Base-by-base conservation (phyloP, 2,888 invertebrate genomes). In the Frankliniella intonsa region DNA sequence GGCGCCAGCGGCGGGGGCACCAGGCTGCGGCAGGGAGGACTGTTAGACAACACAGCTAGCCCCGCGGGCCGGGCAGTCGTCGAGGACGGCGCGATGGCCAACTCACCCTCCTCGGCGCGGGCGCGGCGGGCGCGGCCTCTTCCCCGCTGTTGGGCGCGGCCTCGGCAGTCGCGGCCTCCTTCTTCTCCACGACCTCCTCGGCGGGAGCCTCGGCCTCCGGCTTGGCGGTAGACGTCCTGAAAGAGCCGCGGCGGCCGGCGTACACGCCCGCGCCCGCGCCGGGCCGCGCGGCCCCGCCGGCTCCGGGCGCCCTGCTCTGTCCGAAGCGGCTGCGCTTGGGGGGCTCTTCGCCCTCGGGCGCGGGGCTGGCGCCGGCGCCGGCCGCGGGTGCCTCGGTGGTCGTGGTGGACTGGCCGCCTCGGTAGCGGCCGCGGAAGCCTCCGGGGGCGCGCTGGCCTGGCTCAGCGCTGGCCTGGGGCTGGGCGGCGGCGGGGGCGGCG, bases 261-360 rank as follows among this genome's bases (percentile, higher is more conserved):
- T 82, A 81, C 38, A 85, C 85, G 51, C 50, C 87, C 87, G 80
- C 86, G 87, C 83, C 87, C 87, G 80, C 86, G 87, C 83, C 87
- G 87, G 87, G 87, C 22, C 86, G 85, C 8, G 86, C 84, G 9
- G 84, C 82, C 17, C 84, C 85, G 12, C 85, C 83, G 55, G 84
- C 80, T 5, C 82, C 82, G 5, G 82, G 81, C n/a, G 83, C 84
- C 3, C 25, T 84, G 82, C 22, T 83, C 83, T 55, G 82, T 2
- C 69, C 69, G 69, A 76, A 76, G 2, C 69, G 69, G 10, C 83
- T 81, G 85, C 10, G 84, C 84, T 65, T 55, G 62, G 79, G 81
- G 3, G 49, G 80, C 38, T 80, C 81, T 65, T 51, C 80, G 19
- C 69, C 80, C 7, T 49, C 80, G 0, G 84, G 81, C 0, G 85